Conservation (phyloP, 2,888 invertebrate genomes). For the Odontocerum albicorne region DNA sequence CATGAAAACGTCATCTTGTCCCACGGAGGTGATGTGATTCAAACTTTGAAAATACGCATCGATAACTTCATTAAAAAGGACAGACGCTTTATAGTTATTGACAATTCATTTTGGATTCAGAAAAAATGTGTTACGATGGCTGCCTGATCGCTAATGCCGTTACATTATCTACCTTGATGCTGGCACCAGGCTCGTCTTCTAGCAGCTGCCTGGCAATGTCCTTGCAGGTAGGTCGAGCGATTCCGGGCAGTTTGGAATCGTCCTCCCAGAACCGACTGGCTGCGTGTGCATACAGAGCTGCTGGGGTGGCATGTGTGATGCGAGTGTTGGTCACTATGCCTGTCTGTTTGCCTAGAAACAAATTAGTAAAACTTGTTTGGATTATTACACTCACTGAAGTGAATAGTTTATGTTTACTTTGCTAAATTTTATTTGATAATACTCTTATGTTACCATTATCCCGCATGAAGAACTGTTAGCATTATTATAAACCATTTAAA, state of each 20-base stretch:
- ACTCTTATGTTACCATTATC: too few species aligned
- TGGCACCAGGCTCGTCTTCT: constrained; percentile 64
- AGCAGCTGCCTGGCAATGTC: constrained; percentile 67
- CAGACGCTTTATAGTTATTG: too few species aligned
- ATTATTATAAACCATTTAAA: too few species aligned
- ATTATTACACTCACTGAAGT: too few species aligned
- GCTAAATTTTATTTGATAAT: too few species aligned
- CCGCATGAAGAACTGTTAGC: too few species aligned
- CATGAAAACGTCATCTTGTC: too few species aligned
- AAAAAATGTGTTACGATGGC: neutral
- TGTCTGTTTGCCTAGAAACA: constrained; percentile 66
- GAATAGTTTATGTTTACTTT: too few species aligned
- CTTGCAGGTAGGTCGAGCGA: constrained; percentile 60
- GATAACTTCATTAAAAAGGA: neutral
- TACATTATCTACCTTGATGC: constrained; percentile 66
- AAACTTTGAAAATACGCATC: too few species aligned
- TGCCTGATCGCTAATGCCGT: too few species aligned
- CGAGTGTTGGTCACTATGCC: constrained; percentile 70
- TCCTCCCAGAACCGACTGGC: constrained; percentile 67
- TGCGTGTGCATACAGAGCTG: constrained; percentile 64
- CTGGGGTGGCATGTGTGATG: constrained; percentile 67
- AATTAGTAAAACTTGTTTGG: too few species aligned
- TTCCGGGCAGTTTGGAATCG: constrained; percentile 62
- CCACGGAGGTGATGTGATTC: too few species aligned
- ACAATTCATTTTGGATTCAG: neutral